These are phyloP conservation scores for Pogonognathellus flavescens DNA, from an alignment of 1,140 invertebrate species.

Conservation along the genomic window DNA sequence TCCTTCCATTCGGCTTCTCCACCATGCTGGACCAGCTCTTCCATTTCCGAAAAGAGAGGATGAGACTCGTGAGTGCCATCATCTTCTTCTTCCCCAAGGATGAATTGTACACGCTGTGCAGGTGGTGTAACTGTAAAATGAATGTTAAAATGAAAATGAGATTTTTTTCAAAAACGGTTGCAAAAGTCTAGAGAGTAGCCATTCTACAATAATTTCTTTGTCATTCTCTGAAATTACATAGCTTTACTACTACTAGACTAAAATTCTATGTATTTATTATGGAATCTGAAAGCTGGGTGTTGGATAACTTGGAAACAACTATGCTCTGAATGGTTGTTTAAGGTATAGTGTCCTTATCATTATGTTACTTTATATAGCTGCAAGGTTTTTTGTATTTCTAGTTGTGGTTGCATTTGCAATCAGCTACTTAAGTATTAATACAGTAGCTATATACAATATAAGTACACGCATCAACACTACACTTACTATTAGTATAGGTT, in stretches of 20 bases:
- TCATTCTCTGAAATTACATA: conserved; percentile 2
- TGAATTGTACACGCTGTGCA: conserved; percentile 93
- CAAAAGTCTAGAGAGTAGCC: not conserved
- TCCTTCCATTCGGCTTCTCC: conserved; percentile 96
- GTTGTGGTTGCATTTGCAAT: too few relatives aligned
- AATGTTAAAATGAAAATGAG: not conserved
- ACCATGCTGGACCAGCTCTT: conserved; percentile 87
- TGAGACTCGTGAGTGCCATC: conserved; percentile 85
- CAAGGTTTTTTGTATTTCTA: too few relatives aligned
- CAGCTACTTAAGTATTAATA: too few relatives aligned
- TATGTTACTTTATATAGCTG: too few relatives aligned
- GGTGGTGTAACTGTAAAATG: conserved; percentile 81
- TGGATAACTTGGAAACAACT: not conserved
- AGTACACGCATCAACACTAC: too few relatives aligned
- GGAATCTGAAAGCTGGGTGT: not conserved
- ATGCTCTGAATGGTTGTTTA: not conserved
- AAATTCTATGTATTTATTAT: not conserved
- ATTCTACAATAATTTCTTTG: conserved; percentile 24
- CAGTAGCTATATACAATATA: too few relatives aligned
- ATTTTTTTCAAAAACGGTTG: not conserved
- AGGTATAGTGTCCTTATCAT: too few relatives aligned
- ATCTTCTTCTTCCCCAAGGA: conserved; percentile 91
- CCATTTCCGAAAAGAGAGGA: conserved; percentile 96
- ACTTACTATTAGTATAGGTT: too few relatives aligned
- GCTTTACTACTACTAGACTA: conserved; percentile 13